These are phyloP conservation scores for Coremacera marginata DNA, from an alignment of 2,888 invertebrate species.

Conservation along the genomic window DNA sequence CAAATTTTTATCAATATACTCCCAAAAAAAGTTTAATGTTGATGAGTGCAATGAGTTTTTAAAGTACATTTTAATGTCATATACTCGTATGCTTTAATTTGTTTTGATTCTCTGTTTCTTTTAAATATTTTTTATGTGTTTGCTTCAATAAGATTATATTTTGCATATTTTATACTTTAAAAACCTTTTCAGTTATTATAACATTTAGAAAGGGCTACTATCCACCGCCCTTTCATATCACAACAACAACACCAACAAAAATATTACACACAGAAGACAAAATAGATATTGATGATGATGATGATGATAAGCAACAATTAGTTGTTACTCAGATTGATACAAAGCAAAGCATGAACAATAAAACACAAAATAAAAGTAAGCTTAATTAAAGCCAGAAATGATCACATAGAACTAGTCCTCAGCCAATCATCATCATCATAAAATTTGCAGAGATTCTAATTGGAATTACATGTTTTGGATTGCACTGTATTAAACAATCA, in stretches of 20 bases:
- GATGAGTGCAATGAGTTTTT: no score
- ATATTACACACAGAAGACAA: slow-evolving; percentile 24
- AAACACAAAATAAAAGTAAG: slow-evolving; percentile 39
- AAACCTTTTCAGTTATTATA: slow-evolving; percentile 62
- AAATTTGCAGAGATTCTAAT: neutral
- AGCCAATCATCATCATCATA: neutral
- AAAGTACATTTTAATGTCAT: no score
- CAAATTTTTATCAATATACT: no score
- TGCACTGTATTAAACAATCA: no score
- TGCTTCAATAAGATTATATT: slow-evolving; percentile 8
- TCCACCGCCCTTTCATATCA: slow-evolving; percentile 46
- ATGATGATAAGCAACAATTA: slow-evolving; percentile 14
- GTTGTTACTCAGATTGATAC: slow-evolving; percentile 37
- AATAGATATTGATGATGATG: slow-evolving; percentile 19
- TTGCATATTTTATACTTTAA: slow-evolving; percentile 41
- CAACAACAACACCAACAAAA: slow-evolving; percentile 37
- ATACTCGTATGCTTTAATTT: no score
- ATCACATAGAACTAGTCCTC: neutral
- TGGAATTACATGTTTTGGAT: neutral
- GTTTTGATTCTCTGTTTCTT: slow-evolving; percentile 34
- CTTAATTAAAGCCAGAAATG: neutral
- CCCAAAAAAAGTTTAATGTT: no score
- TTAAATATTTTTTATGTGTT: slow-evolving; percentile 39
- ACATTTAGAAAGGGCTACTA: slow-evolving; percentile 60
- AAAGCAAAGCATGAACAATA: slow-evolving; percentile 54